Evolutionary conservation across 2,797 vertebrate species (phyloP).

Genomic region (Spinibarbus caldwelli): DNA sequence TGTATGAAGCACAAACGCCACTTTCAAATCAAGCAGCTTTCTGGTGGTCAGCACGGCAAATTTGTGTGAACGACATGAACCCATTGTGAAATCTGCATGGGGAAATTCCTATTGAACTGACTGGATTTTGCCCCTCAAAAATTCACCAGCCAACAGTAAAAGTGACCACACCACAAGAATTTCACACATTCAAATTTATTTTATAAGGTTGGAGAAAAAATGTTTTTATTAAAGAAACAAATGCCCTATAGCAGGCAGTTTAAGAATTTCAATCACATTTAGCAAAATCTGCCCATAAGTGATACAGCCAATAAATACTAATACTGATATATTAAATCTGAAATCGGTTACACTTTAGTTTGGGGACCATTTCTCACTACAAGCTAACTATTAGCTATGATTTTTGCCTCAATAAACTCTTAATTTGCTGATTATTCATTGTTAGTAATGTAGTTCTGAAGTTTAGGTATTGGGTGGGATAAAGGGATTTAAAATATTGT

Average conservation of each 20-base stretch:
- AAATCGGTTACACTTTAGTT: neutral
- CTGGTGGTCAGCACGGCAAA: neutral
- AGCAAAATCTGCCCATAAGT: neutral
- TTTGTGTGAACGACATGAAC: neutral
- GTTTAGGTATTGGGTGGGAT: too few relatives aligned
- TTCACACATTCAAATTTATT: too few relatives aligned
- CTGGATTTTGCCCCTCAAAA: neutral
- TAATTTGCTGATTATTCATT: too few relatives aligned
- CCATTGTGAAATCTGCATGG: neutral
- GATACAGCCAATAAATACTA: neutral
- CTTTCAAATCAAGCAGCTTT: neutral
- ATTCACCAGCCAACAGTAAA: too few relatives aligned
- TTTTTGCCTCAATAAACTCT: neutral
- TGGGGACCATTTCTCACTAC: neutral
- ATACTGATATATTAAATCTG: constrained; percentile 1
- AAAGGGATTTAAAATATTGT: too few relatives aligned
- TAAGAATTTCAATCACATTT: neutral
- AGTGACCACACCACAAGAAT: too few relatives aligned
- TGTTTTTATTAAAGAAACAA: too few relatives aligned
- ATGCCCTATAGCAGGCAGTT: neutral
- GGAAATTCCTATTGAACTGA: neutral
- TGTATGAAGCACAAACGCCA: neutral
- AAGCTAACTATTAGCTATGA: neutral
- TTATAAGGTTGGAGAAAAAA: too few relatives aligned
- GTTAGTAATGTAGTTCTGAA: too few relatives aligned